Percentiles rank a stretch among this genome's conserved stretches.
These are phyloP conservation scores for Gymnoscelis rufifasciata DNA, from an alignment of 2,888 invertebrate species.

Conservation along the genomic window DNA sequence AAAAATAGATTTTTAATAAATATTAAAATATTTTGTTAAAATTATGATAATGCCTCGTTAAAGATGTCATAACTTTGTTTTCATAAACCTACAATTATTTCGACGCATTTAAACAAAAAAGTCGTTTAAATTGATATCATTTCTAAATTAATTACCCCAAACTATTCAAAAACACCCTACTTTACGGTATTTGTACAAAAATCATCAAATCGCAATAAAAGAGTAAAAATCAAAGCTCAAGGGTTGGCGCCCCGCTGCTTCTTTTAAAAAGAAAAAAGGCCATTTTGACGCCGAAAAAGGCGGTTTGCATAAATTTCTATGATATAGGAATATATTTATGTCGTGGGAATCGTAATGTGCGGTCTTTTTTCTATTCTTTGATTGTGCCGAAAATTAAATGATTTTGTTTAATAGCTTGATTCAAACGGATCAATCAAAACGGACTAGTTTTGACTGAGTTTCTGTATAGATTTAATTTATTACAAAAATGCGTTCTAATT, in stretches of 20 bases:
- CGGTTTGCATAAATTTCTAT: constrained; percentile 58
- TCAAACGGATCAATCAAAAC: not conserved
- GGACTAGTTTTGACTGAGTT: too few species aligned
- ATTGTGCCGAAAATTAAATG: constrained; percentile 5
- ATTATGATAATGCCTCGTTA: too few species aligned
- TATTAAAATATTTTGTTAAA: too few species aligned
- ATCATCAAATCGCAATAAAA: constrained; percentile 20
- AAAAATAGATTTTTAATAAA: too few species aligned
- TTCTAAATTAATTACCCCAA: constrained; percentile 11
- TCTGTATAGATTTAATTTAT: too few species aligned
- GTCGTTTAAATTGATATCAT: too few species aligned
- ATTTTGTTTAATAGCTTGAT: not conserved
- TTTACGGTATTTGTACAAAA: constrained; percentile 15
- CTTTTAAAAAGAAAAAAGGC: not conserved
- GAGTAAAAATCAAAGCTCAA: constrained; percentile 22
- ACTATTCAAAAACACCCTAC: constrained; percentile 1
- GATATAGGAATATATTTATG: constrained; percentile 40
- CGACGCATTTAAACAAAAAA: too few species aligned
- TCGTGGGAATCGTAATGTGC: constrained; percentile 53
- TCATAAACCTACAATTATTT: too few species aligned
- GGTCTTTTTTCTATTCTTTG: constrained; percentile 36
- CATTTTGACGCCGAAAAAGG: constrained; percentile 41
- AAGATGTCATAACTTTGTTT: too few species aligned
- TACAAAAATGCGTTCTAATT: too few species aligned
- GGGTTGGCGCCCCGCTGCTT: constrained; percentile 37